Conservation (phyloP, 2,888 invertebrate species). For the Osmoderma eremita region DNA sequence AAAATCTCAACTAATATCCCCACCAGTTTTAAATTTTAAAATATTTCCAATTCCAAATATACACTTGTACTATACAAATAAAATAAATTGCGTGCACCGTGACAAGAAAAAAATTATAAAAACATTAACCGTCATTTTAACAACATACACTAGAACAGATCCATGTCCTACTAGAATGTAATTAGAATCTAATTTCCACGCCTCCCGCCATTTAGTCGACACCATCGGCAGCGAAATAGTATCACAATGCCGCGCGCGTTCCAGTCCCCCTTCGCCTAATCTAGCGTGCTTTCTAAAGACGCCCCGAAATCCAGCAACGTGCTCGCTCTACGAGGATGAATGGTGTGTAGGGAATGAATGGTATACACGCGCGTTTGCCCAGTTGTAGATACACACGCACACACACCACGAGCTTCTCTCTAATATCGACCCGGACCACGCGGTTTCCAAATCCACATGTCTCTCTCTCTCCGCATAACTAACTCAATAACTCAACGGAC, state of each 20-base stretch:
- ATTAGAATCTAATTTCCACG: slow-evolving; percentile 6
- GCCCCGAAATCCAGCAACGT: slow-evolving; percentile 33
- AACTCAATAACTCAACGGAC: too few species aligned
- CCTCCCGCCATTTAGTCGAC: neutral
- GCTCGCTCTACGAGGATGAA: slow-evolving; percentile 30
- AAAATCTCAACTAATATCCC: too few species aligned
- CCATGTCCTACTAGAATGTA: too few species aligned
- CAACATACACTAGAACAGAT: too few species aligned
- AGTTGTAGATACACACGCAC: slow-evolving; percentile 54
- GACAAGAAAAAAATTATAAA: too few species aligned
- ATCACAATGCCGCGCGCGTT: neutral
- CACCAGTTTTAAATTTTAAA: too few species aligned
- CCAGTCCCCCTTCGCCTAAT: slow-evolving; percentile 11
- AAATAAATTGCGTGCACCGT: too few species aligned
- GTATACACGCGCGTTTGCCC: slow-evolving; percentile 54
- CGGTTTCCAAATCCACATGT: slow-evolving; percentile 51
- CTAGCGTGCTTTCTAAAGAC: slow-evolving; percentile 35
- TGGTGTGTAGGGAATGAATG: slow-evolving; percentile 50
- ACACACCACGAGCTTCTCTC: slow-evolving; percentile 50
- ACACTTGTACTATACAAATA: too few species aligned
- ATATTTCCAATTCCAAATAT: too few species aligned
- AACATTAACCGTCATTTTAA: too few species aligned
- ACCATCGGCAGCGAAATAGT: neutral
- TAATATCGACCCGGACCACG: slow-evolving; percentile 54
- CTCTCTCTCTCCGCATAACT: neutral